These are phyloP conservation scores for Smutsia temminckii DNA, from an alignment of 2,797 vertebrate genomes.

Conservation along the genomic window DNA sequence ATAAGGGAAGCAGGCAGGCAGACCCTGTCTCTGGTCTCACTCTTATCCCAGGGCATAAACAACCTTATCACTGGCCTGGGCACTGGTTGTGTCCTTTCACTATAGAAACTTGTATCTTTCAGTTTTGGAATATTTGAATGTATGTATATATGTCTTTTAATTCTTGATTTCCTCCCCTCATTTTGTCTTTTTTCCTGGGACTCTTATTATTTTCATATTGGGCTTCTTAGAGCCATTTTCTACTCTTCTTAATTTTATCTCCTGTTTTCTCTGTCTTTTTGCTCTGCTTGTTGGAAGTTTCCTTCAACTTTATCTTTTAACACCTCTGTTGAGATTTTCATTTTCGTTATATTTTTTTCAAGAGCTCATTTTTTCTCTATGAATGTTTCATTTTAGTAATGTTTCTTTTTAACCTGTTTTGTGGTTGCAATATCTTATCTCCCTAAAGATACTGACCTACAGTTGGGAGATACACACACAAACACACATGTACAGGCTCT, in stretches of 20 bases:
- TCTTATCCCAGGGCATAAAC: neutral
- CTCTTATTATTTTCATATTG: neutral
- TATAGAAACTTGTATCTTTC: neutral
- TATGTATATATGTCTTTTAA: neutral
- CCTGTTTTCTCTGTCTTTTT: neutral
- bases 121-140: neutral
- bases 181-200: neutral
- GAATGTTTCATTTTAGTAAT: slow-evolving; percentile 26
- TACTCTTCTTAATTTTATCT: neutral
- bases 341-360: neutral
- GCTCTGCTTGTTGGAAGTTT: neutral
- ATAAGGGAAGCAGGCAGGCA: neutral
- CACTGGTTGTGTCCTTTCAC: neutral
- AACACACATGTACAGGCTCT: neutral
- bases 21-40: neutral
- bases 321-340: neutral
- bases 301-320: slow-evolving; percentile 10
- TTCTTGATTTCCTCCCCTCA: neutral
- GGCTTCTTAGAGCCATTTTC: neutral
- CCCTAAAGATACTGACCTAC: neutral
- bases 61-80: neutral
- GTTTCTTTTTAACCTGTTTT: neutral
- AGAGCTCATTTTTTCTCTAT: neutral
- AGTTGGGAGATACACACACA: neutral
- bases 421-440: neutral